Base-by-base conservation (phyloP, 2,797 vertebrate genomes). In the Ctenopoma multispine region DNA sequence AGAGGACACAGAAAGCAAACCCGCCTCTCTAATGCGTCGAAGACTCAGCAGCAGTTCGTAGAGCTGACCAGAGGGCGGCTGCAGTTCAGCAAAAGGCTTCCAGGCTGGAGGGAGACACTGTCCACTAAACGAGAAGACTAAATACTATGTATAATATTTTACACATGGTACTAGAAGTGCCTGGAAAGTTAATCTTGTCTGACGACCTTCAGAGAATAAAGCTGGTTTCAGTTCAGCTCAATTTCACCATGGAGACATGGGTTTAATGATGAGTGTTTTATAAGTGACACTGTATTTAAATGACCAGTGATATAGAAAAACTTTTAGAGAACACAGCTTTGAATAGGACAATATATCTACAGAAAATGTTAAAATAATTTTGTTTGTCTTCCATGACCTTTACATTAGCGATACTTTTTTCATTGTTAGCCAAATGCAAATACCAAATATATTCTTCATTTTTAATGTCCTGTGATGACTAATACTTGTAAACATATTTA, bases 21-120 rank as follows among this genome's bases (percentile, higher is more conserved):
- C 90, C 0, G 63, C 46, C 0, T 87, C 89, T 0, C 79, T 94
- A 47, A 69, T 93, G 55, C 88, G 90, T 13, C 80, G 91, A 24
- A 87, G 92, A 49, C 88, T 93, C 29, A 94, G 91, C 86, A 94
- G 93, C 92, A 94, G 77, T 66, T 95, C 93, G 17, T 96, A 91
- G 54, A 79, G 56, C 1, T 14, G 56, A 60, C 38, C 59, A 49
- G 40, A 21, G 15, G 50, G 48, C 1, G 41, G 43, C 18, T 10
- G 53, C 46, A 62, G 29, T 41, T 13, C 5, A 50, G 13, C 9
- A 23, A 2, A 18, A 1, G 13, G 15, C 20, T 12, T 17, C 36
- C n/a, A 34, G 14, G 31, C 12, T 24, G 15, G 7, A 13, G 14
- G 15, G 24, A 36, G 6, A 12, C 7, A 1, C 14, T 41, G 21